Conservation (phyloP, 2,797 vertebrate species). For the Craterocephalus amniculus region DNA sequence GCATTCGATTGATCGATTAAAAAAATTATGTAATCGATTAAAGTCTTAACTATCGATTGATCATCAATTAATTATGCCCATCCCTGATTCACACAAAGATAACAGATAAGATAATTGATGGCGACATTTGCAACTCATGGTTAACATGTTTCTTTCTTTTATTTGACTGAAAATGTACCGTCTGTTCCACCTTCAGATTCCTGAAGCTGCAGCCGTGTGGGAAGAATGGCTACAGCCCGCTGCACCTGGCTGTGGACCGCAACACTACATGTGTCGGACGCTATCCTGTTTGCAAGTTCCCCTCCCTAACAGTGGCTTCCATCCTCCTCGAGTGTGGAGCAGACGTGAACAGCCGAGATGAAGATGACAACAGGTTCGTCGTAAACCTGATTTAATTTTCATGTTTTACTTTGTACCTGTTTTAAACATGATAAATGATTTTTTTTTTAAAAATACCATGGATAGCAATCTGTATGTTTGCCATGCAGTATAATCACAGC, state of each 20-base stretch:
- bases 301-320: conserved; percentile 94
- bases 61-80: no score
- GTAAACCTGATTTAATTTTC: fast-evolving
- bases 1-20: no score
- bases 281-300: conserved; percentile 98
- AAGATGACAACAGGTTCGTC: conserved; percentile 90
- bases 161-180: conserved; percentile 1
- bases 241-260: conserved; percentile 96
- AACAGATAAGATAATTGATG: not conserved
- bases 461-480: not conserved
- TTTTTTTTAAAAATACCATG: not conserved
- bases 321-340: conserved; percentile 97
- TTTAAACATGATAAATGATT: not conserved
- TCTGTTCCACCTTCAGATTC: conserved; percentile 77
- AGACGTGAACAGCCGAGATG: conserved; percentile 92
- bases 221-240: conserved; percentile 95
- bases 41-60: no score
- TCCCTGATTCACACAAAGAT: not conserved
- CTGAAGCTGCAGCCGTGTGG: conserved; percentile 95
- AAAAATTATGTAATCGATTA: no score
- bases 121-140: not conserved
- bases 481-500: not conserved
- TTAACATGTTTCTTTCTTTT: not conserved
- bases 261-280: conserved; percentile 98
- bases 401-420: not conserved